Conservation (phyloP, 2,888 invertebrate species). For the Sarcophaga variegata region DNA sequence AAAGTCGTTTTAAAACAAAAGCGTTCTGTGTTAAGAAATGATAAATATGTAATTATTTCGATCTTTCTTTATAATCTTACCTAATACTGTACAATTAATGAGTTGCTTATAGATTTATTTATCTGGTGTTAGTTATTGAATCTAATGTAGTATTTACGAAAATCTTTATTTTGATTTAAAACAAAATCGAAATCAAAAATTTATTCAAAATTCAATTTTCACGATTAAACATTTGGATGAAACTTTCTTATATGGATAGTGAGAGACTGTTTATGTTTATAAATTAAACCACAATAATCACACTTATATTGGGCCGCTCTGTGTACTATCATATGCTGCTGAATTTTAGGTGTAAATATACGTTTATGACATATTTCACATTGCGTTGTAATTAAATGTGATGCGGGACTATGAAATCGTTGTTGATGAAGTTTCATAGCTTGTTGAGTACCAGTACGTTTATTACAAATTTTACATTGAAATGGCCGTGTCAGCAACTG, state of each 20-base stretch:
- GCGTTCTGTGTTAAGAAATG: no score
- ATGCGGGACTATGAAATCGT: slow-evolving; percentile 25
- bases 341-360: not conserved
- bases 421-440: slow-evolving; percentile 12
- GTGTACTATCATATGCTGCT: slow-evolving; percentile 22
- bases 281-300: slow-evolving; percentile 9
- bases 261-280: slow-evolving; percentile 5
- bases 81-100: not conserved
- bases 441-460: not conserved
- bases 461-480: slow-evolving; percentile 31
- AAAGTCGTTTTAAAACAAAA: no score
- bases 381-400: not conserved
- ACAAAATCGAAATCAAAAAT: not conserved
- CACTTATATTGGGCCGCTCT: slow-evolving; percentile 11
- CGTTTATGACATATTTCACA: slow-evolving; percentile 33
- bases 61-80: not conserved
- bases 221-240: slow-evolving; percentile 5
- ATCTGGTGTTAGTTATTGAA: not conserved
- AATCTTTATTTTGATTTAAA: not conserved
- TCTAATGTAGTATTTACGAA: not conserved
- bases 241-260: not conserved
- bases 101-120: not conserved
- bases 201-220: not conserved
- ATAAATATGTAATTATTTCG: no score
- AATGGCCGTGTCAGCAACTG: not conserved